Percentiles rank a stretch among this genome's conserved stretches.
Evolutionary conservation across 2,888 invertebrate species (phyloP).

Genomic region (Pherbina coryleti): DNA sequence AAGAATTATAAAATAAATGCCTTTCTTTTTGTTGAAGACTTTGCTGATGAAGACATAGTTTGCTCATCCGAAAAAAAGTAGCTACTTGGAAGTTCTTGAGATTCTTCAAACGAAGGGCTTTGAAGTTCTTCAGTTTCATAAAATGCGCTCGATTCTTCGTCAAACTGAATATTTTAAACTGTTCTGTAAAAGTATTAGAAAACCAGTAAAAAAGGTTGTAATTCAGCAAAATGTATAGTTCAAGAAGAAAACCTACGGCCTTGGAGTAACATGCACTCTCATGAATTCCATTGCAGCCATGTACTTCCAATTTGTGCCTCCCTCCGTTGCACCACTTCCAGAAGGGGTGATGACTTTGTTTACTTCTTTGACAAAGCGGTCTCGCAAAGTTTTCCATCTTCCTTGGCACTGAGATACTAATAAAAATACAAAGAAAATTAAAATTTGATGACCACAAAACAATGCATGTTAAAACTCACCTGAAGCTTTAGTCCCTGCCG

Average conservation of each 20-base stretch:
- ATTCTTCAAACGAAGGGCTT: background rate
- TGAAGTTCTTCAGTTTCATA: background rate
- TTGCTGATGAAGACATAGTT: background rate
- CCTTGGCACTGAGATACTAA: background rate
- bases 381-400: background rate
- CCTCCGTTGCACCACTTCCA: background rate
- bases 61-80: background rate
- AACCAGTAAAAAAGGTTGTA: too few species aligned
- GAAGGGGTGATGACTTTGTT: background rate
- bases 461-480: background rate
- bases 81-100: background rate
- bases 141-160: background rate
- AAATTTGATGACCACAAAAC: too few species aligned
- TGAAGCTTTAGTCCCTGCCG: background rate
- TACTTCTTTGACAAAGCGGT: constrained; percentile 7
- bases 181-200: background rate
- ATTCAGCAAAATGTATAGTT: background rate
- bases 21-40: too few species aligned
- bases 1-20: too few species aligned
- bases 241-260: background rate
- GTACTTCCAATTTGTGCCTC: background rate
- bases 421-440: too few species aligned
- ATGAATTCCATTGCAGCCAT: background rate
- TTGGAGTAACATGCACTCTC: background rate
- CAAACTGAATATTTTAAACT: background rate